Percentiles rank a stretch among this genome's conserved stretches.
Evolutionary conservation across 2,113 vertebrate genomes (phyloP).

Genomic region (Scortum barcoo): DNA sequence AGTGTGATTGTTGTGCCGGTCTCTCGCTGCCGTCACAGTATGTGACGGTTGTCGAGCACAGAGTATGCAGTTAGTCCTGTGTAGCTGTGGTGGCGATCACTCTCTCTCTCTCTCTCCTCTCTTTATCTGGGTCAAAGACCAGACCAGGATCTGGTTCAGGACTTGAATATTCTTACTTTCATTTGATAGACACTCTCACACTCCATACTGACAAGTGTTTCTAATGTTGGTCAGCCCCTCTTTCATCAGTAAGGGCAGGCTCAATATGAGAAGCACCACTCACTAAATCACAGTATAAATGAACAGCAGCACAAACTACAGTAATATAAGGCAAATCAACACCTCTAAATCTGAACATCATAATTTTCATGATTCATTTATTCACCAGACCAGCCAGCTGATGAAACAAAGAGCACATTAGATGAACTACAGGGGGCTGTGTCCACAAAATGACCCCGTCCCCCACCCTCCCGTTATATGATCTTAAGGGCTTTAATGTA

Average conservation of each 20-base stretch:
- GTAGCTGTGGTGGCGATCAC: conserved; percentile 1
- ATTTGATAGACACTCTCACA: not conserved
- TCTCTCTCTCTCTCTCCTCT: too few relatives aligned
- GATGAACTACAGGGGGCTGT: not conserved
- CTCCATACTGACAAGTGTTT: not conserved
- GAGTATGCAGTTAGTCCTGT: not conserved
- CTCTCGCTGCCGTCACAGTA: not conserved
- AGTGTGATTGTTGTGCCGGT: not conserved
- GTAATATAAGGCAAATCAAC: not conserved
- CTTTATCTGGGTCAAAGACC: conserved; percentile 27
- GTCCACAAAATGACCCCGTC: not conserved
- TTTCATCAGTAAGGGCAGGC: not conserved
- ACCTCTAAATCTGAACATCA: not conserved
- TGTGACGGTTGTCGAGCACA: not conserved
- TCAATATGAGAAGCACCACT: not conserved
- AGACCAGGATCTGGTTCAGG: conserved; percentile 6
- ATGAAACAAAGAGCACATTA: not conserved
- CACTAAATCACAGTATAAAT: not conserved
- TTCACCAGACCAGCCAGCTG: not conserved
- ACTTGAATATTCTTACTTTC: not conserved
- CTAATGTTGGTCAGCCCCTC: not conserved
- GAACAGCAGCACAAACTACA: too few relatives aligned
- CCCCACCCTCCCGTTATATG: not conserved
- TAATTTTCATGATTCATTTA: not conserved
- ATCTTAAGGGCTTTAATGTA: too few relatives aligned